A percentile compares a stretch with the other conserved stretches of the same genome.
Conservation (phyloP, 2,888 invertebrate genomes). For the Melanchra persicariae region DNA sequence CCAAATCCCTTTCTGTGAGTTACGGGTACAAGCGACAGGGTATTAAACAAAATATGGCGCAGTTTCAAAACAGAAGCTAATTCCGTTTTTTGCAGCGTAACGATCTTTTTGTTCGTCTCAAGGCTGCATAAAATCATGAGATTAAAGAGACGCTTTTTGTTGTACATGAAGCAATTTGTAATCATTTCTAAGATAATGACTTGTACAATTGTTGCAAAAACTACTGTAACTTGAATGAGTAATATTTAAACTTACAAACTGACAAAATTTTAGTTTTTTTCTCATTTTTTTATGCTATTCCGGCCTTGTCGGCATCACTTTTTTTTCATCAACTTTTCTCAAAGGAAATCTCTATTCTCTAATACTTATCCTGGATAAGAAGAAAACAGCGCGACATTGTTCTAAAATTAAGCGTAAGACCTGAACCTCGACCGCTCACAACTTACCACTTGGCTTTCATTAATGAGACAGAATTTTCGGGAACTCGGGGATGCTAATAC, state of each 20-base stretch:
- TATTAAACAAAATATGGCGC: conserved; percentile 9
- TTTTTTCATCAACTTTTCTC: too few relatives aligned
- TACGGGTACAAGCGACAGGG: conserved; percentile 20
- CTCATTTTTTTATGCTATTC: neutral
- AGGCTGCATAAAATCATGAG: conserved; percentile 48
- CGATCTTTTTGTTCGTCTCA: conserved; percentile 49
- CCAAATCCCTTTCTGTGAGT: conserved; percentile 42
- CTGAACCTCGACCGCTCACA: conserved; percentile 20
- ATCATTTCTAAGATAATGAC: conserved; percentile 46
- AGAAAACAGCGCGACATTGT: neutral
- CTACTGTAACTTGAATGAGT: neutral
- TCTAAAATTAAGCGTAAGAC: neutral
- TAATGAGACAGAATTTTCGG: conserved; percentile 46
- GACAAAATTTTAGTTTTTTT: neutral
- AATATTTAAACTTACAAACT: conserved; percentile 2
- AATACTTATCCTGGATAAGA: neutral
- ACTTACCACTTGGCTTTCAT: conserved; percentile 25
- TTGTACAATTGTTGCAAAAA: conserved; percentile 28
- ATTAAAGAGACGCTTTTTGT: conserved; percentile 50
- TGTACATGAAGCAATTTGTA: conserved; percentile 47
- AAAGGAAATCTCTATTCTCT: too few relatives aligned
- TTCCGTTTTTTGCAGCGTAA: conserved; percentile 31
- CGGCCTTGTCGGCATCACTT: too few relatives aligned
- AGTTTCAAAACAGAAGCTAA: conserved; percentile 36
- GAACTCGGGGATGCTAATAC: conserved; percentile 42